These are phyloP conservation scores for Lindbergichthys nudifrons DNA, from an alignment of 2,797 vertebrate species.

Conservation along the genomic window DNA sequence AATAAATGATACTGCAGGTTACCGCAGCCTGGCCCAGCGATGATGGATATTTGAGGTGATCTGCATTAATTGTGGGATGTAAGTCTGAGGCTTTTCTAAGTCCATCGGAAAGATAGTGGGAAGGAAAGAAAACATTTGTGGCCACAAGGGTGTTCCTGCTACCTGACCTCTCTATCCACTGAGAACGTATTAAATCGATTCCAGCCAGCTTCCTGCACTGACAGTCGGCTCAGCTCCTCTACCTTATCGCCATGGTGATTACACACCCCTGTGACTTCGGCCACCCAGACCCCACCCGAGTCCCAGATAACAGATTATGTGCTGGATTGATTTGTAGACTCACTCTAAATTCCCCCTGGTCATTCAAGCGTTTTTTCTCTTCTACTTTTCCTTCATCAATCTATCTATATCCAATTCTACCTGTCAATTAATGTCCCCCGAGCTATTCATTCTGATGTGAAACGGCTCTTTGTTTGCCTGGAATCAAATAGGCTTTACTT, in stretches of 20 bases:
- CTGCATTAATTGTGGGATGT: constrained; percentile 54
- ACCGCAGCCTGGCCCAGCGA: constrained; percentile 19
- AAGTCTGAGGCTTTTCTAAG: constrained; percentile 34
- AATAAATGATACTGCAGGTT: constrained; percentile 37
- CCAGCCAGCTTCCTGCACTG: constrained; percentile 52
- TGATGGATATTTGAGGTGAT: constrained; percentile 52
- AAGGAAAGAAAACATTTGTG: constrained; percentile 52
- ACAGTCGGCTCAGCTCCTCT: constrained; percentile 63
- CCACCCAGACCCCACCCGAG: constrained; percentile 57
- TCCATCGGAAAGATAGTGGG: constrained; percentile 38
- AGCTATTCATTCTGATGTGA: constrained; percentile 48
- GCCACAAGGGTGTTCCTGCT: constrained; percentile 51
- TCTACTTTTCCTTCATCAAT: constrained; percentile 66
- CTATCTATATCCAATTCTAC: constrained; percentile 70
- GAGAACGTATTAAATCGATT: constrained; percentile 68
- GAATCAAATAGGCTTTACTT: constrained; percentile 48
- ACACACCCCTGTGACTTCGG: constrained; percentile 69
- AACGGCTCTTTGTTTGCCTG: constrained; percentile 37
- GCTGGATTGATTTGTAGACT: constrained; percentile 76
- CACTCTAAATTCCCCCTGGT: constrained; percentile 60
- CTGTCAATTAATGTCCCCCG: constrained; percentile 58
- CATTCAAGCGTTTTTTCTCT: constrained; percentile 53
- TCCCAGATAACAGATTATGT: constrained; percentile 75
- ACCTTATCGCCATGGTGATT: constrained; percentile 76
- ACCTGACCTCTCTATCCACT: constrained; percentile 62